Evolutionary conservation across 2,113 vertebrate genomes (phyloP), one percentile per base, ranked within the genome.

Genomic region (Eubucco bourcierii): DNA sequence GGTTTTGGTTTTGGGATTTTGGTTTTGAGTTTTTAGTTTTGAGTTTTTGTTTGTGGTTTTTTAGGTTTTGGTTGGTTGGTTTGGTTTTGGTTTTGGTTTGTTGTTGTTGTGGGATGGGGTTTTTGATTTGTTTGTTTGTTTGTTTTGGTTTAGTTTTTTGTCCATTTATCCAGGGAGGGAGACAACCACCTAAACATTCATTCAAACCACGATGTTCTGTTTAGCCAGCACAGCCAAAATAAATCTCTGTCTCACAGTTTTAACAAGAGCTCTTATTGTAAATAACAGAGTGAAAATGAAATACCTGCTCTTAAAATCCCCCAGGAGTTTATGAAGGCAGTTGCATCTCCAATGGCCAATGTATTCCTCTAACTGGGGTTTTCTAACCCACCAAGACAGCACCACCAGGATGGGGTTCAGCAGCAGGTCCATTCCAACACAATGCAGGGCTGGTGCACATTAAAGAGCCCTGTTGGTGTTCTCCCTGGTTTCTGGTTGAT

Each of bases 371-470:
- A 6, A 46, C 60, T 0, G 21, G 10, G 41, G 14, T 24, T 65
- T 52, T 27, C 41, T 10, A 2, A n/a, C 25, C 55, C 0, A 0
- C 14, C 7, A 19, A 46, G 6, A 4, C n/a, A 63, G 79, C 72
- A n/a, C 3, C 1, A 9, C 46, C 75, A 7, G 7, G n/a, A 7
- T 1, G 15, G 23, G 12, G 3, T 2, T 66, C 0, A 1, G 56
- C 70, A 44, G 5, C 29, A 1, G 0, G 0, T 2, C 34, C 11
- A 1, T 6, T n/a, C 37, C 41, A 28, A 18, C 31, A 2, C 1
- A 1, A 7, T 0, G 1, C 46, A 9, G 41, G 25, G 7, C 24
- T 90, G 5, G 1, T 37, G 73, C 72, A 16, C 2, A 1, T 33
- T 12, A 4, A 17, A 18, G 14, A 2, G 4, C 55, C 65, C 33